Conservation (phyloP, 2,113 vertebrate genomes). For the Ictidomys tridecemlineatus region DNA sequence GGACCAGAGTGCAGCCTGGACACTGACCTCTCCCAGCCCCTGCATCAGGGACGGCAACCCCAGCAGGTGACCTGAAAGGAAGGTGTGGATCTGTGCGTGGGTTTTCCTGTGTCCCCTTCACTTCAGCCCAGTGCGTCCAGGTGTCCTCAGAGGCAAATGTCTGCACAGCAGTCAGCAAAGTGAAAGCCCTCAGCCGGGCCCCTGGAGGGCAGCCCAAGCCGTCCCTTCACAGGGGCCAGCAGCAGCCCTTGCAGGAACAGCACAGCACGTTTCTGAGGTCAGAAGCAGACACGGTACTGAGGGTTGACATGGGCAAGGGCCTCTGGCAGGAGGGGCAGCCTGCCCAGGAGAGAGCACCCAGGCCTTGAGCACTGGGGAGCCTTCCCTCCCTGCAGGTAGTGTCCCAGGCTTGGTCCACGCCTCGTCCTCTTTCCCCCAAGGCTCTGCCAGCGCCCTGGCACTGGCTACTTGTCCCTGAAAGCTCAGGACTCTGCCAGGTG, state of each 20-base stretch:
- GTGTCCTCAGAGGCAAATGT: neutral
- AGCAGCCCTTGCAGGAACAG: too few species aligned
- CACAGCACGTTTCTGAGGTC: neutral
- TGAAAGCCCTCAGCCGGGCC: neutral
- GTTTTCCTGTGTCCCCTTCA: neutral
- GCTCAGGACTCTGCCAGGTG: neutral
- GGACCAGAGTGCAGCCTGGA: neutral
- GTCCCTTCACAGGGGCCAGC: neutral
- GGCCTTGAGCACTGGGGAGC: too few species aligned
- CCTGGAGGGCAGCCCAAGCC: neutral
- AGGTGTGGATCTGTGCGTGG: neutral
- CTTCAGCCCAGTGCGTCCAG: neutral
- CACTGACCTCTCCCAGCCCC: neutral
- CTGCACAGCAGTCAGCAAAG: neutral
- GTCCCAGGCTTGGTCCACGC: neutral
- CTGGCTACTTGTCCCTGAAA: too few species aligned
- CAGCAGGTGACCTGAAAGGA: neutral
- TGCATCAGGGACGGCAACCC: neutral
- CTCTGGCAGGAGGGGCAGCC: neutral
- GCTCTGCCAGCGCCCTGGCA: neutral
- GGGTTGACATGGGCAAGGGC: neutral
- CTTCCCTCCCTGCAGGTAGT: too few species aligned
- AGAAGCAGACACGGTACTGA: too few species aligned
- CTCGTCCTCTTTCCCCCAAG: neutral
- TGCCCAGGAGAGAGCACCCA: neutral